Evolutionary conservation across 2,888 invertebrate genomes (phyloP), one percentile per base, ranked within the genome.

Genomic region (Pammene fasciana): DNA sequence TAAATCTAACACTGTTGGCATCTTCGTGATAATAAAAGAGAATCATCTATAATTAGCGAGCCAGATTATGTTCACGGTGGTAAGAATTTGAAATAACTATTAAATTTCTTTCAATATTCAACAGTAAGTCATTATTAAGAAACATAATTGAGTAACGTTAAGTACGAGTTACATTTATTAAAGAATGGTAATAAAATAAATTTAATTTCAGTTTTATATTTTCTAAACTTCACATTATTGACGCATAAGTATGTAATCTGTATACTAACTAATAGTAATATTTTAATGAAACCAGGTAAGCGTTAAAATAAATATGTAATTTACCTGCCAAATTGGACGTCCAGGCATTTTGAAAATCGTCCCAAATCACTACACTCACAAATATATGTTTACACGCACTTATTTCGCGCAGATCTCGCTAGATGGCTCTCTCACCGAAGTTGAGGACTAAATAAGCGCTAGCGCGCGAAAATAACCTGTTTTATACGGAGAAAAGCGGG

Each of bases 321-420:
- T 56, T 50, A 68, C 95, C 94, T 95, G 95, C 95, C 95, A 95
- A 87, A 95, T 92, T 75, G 95, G 95, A 93, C 95, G 95, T 93
- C 95, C 95, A 89, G 95, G 95, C 95, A 95, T 95, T 89, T 90
- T 94, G 76, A 72, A 75, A 74, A 71, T 75, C 71, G 67, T 80
- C 82, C 76, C 77, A 79, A 81, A 80, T 82, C 82, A 80, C 85
- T 80, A 77, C 81, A 82, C 84, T 83, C 82, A 84, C 86, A 79
- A 79, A 80, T n/a, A n/a, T n/a, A n/a, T 80, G 75, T 78, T 82
- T 86, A 84, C 85, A 76, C 82, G 79, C 79, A 80, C 80, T 72
- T 79, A 83, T 82, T 92, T 86, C 78, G 72, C 82, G 78, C 81
- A 83, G 74, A 76, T 77, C 72, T 75, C 91, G 90, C 86, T 91